Conservation (phyloP, 2,888 invertebrate genomes). For the Clusia tigrina region DNA sequence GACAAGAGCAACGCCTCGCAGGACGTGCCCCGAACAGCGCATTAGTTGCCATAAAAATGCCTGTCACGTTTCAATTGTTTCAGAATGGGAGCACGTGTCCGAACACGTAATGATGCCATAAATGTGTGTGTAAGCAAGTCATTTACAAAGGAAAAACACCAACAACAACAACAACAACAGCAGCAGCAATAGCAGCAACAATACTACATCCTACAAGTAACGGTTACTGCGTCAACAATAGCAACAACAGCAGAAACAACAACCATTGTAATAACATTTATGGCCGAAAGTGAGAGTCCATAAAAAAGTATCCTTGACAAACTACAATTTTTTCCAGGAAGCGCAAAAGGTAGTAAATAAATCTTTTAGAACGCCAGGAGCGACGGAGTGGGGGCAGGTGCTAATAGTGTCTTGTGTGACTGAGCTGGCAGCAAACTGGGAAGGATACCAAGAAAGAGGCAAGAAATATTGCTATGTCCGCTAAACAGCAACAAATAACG, state of each 20-base stretch:
- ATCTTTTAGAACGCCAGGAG: neutral
- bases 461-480: too few relatives aligned
- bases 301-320: neutral
- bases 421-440: too few relatives aligned
- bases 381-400: neutral
- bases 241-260: neutral
- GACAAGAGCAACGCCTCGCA: too few relatives aligned
- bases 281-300: neutral
- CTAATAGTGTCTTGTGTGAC: too few relatives aligned
- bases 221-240: too few relatives aligned
- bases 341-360: neutral
- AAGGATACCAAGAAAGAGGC: too few relatives aligned
- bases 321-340: neutral
- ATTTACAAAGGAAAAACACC: too few relatives aligned
- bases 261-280: neutral
- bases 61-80: slow-evolving; percentile 2
- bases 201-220: too few relatives aligned
- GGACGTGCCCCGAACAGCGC: too few relatives aligned
- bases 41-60: too few relatives aligned
- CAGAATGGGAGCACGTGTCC: neutral
- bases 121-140: neutral
- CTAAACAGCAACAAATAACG: too few relatives aligned
- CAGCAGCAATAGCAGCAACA: neutral
- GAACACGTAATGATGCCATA: slow-evolving; percentile 2
- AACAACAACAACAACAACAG: neutral